Percentiles rank a stretch among this genome's conserved stretches.
Evolutionary conservation across 2,113 vertebrate species (phyloP).

Genomic region (Platichthys stellatus): DNA sequence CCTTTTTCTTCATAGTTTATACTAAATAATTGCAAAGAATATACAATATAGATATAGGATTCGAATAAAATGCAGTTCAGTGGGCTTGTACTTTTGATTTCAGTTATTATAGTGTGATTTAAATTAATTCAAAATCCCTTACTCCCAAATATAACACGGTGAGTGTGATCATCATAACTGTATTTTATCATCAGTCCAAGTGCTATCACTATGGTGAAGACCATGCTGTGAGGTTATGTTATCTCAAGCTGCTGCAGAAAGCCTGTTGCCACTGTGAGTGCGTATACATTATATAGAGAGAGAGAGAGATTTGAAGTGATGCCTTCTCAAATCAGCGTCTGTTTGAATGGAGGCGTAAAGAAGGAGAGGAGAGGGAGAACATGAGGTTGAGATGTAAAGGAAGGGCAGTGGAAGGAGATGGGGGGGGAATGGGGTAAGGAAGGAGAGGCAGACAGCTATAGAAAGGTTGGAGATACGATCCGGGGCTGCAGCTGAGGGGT

Average conservation of each 20-base stretch:
- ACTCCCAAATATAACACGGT: no score
- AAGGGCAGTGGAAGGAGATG: not conserved
- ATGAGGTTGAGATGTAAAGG: not conserved
- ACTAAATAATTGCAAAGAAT: no score
- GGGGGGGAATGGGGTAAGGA: not conserved
- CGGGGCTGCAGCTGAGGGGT: not conserved
- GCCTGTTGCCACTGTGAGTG: not conserved
- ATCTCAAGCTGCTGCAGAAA: not conserved
- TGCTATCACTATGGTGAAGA: no score
- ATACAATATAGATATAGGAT: no score
- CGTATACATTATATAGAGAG: no score
- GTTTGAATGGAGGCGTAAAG: not conserved
- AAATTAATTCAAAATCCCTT: no score
- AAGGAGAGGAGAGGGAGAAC: constrained; percentile 15
- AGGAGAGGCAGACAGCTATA: not conserved
- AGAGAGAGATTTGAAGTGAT: not conserved
- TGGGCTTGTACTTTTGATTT: no score
- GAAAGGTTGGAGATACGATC: constrained; percentile 18
- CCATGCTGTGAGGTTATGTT: not conserved
- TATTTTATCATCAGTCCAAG: no score
- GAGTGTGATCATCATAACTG: no score
- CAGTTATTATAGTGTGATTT: no score
- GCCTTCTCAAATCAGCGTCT: not conserved
- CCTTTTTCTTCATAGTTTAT: no score
- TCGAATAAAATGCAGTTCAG: no score